Percentiles rank a stretch among this genome's conserved stretches.
These are phyloP conservation scores for Eutrigla gurnardus DNA, from an alignment of 2,797 vertebrate genomes.

Conservation along the genomic window DNA sequence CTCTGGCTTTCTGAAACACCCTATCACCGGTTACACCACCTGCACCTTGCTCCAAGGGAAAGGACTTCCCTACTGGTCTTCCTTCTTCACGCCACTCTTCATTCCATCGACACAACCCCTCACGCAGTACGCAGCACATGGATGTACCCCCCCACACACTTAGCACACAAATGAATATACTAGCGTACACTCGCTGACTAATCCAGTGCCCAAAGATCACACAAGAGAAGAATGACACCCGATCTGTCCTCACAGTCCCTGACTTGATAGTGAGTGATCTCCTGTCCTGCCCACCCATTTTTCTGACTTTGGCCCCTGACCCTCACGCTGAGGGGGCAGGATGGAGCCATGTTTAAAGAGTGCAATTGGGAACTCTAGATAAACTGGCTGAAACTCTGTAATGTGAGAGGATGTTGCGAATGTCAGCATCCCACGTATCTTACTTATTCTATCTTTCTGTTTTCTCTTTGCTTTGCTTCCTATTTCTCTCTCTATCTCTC, in stretches of 20 bases:
- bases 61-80: constrained; percentile 72
- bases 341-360: constrained; percentile 67
- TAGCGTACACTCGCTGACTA: constrained; percentile 45
- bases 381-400: constrained; percentile 62
- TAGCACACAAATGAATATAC: constrained; percentile 65
- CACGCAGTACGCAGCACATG: constrained; percentile 64
- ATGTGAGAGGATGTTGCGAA: constrained; percentile 72
- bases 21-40: constrained; percentile 63
- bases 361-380: constrained; percentile 57
- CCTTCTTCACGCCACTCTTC: constrained; percentile 66
- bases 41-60: constrained; percentile 61
- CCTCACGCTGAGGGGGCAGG: constrained; percentile 47
- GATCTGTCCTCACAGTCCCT: constrained; percentile 25
- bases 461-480: constrained; percentile 65
- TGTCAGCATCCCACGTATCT: constrained; percentile 67
- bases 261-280: constrained; percentile 48
- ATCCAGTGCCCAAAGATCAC: constrained; percentile 67
- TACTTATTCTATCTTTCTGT: constrained; percentile 43
- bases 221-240: constrained; percentile 52
- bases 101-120: constrained; percentile 55
- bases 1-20: constrained; percentile 72
- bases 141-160: constrained; percentile 45
- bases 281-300: constrained; percentile 33
- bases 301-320: constrained; percentile 49
- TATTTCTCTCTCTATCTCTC: constrained; percentile 51